Evolutionary conservation across 2,797 vertebrate genomes (phyloP), one percentile per base, ranked within the genome.

Genomic region (Rallus crepitans): DNA sequence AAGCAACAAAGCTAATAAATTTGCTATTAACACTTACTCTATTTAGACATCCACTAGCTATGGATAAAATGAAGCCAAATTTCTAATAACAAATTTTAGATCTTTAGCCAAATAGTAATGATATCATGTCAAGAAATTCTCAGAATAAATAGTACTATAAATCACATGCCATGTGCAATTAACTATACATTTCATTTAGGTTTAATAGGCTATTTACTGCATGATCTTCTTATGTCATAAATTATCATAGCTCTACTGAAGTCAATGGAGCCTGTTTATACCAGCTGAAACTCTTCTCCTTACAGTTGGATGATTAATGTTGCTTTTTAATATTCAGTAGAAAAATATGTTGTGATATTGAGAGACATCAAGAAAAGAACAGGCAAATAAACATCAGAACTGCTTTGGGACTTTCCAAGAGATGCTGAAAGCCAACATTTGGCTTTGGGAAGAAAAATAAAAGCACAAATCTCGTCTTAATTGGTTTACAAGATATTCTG

Each of bases 121-220:
- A 60, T 79, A 92, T 12, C 17, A 73, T 50, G 56, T 79, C 39
- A 94, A 94, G 69, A 88, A 86, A 92, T 60, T 73, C 47, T 33
- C 79, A 87, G 59, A 79, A 50, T 12, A 68, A 90, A 76, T 13
- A 71, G 7, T 56, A 17, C 9, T 82, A 82, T 84, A 94, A 94
- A 94, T 91, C 18, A 77, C 50, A 79, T 70, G 35, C 39, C 73
- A 82, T 15, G 7, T 89, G 48, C 56, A 91, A 90, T 88, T 89
- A 91, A 82, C 24, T 39, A 64, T 42, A 79, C 48, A 77, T 93
- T 90, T 96, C 5, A 77, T 94, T 94, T 82, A 40, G 28, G 57
- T 94, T 94, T 95, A 91, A 91, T 84, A 82, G 82, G 30, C 66
- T 88, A 93, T 95, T 96, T 93, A 84, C 61, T 88, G 70, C 42